phyloP scores from a whole-genome alignment of 2,113 vertebrate genomes.

The Amblyopsis rosae region DNA sequence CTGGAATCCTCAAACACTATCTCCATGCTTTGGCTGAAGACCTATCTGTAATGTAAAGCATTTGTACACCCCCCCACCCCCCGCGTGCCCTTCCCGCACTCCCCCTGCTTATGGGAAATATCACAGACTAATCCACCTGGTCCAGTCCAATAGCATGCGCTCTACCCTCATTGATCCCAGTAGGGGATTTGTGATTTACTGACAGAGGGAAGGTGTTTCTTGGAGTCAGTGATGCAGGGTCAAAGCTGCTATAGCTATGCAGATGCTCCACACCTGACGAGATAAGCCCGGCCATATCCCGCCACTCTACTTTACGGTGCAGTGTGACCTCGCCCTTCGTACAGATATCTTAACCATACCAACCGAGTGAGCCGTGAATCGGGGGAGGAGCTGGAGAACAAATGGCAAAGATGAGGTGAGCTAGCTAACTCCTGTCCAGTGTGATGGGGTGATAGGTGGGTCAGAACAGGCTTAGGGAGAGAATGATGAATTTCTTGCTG shows the following conservation, averaged over 20 bases:
- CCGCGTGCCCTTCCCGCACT: neutral
- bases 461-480: neutral
- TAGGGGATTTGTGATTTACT: slow-evolving; percentile 43
- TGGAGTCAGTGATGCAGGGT: slow-evolving; percentile 36
- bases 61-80: slow-evolving; percentile 18
- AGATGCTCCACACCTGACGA: slow-evolving; percentile 49
- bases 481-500: too few relatives aligned
- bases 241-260: slow-evolving; percentile 43
- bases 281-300: slow-evolving; percentile 53
- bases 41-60: slow-evolving; percentile 28
- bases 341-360: slow-evolving; percentile 18
- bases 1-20: too few relatives aligned
- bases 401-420: slow-evolving; percentile 10
- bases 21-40: slow-evolving; percentile 1
- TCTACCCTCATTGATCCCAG: slow-evolving; percentile 2
- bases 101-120: slow-evolving; percentile 23
- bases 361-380: slow-evolving; percentile 19
- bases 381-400: neutral
- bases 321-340: slow-evolving; percentile 12
- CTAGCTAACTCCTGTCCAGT: neutral
- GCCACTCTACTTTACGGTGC: slow-evolving; percentile 21
- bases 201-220: slow-evolving; percentile 33
- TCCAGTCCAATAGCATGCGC: slow-evolving; percentile 18
- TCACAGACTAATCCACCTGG: slow-evolving; percentile 53
- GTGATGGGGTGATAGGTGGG: neutral